phyloP scores from a whole-genome alignment of 2,797 vertebrate species.

The Crenuchus spilurus region DNA sequence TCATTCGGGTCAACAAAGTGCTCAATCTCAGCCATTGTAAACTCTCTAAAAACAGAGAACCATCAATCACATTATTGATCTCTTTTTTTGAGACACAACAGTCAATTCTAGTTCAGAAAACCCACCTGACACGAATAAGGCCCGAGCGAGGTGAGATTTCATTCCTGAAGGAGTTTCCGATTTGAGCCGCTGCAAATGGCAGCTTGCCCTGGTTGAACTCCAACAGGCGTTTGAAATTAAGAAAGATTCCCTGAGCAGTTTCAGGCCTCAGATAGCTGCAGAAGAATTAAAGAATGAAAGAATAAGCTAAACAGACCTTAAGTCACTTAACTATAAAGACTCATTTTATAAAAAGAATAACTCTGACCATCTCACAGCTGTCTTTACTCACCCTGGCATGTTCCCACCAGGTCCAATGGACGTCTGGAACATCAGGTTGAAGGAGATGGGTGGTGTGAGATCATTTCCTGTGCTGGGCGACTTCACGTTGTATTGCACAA shows the following conservation, averaged over 20 bases:
- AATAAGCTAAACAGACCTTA: not conserved
- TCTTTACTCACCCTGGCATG: slow-evolving; percentile 88
- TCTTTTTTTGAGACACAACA: not conserved
- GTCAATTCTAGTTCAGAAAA: not conserved
- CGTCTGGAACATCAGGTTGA: slow-evolving; percentile 99
- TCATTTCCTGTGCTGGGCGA: slow-evolving; percentile 95
- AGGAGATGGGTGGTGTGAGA: slow-evolving; percentile 89
- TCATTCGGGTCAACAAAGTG: slow-evolving; percentile 98
- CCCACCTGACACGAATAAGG: slow-evolving; percentile 95
- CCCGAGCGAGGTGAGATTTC: slow-evolving; percentile 98
- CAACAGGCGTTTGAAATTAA: slow-evolving; percentile 97
- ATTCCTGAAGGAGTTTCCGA: slow-evolving; percentile 97
- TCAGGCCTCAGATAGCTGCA: slow-evolving; percentile 95
- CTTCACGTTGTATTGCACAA: slow-evolving; percentile 95
- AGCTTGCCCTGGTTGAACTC: slow-evolving; percentile 99
- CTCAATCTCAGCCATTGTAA: slow-evolving; percentile 99
- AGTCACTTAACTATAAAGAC: not conserved
- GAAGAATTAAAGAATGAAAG: not conserved
- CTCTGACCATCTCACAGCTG: too few species aligned
- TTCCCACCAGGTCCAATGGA: slow-evolving; percentile 97
- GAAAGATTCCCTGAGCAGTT: slow-evolving; percentile 99
- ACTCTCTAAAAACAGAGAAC: slow-evolving; percentile 81
- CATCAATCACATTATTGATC: not conserved
- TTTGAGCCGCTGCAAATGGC: slow-evolving; percentile 97
- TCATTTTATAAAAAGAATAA: not conserved